A percentile compares a stretch with the other conserved stretches of the same genome.
Evolutionary conservation across 2,797 vertebrate genomes (phyloP).

Genomic region (Furcifer pardalis): DNA sequence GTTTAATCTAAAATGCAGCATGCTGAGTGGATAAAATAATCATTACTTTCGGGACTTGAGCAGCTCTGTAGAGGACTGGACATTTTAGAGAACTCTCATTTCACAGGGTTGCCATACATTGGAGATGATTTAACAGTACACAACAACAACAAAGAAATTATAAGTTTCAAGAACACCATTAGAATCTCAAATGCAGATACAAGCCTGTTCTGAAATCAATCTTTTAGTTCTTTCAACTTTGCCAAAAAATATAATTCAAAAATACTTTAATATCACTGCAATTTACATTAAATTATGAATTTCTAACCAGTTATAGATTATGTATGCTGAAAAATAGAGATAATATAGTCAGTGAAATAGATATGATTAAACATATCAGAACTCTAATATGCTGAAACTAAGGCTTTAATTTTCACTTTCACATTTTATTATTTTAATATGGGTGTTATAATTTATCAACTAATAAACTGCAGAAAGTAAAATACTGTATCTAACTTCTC

Average conservation of each 20-base stretch:
- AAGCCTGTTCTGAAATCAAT: neutral
- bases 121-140: too few species aligned
- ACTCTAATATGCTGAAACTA: neutral
- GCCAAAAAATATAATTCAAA: conserved; percentile 12
- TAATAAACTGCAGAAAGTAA: conserved; percentile 45
- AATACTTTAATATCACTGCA: conserved; percentile 25
- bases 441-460: conserved; percentile 50
- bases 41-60: too few species aligned
- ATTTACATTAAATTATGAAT: conserved; percentile 30
- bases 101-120: too few species aligned
- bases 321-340: conserved; percentile 22
- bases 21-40: too few species aligned
- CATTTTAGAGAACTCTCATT: too few species aligned
- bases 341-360: conserved; percentile 11
- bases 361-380: conserved; percentile 36
- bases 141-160: neutral
- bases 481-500: conserved; percentile 17
- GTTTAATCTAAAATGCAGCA: too few species aligned
- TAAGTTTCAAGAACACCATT: neutral
- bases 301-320: conserved; percentile 34
- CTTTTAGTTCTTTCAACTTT: conserved; percentile 29
- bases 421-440: conserved; percentile 38
- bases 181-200: conserved; percentile 4
- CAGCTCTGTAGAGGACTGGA: too few species aligned
- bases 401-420: conserved; percentile 47